Evolutionary conservation across 2,797 vertebrate genomes (phyloP).

Genomic region (Pseudopleuronectes americanus): DNA sequence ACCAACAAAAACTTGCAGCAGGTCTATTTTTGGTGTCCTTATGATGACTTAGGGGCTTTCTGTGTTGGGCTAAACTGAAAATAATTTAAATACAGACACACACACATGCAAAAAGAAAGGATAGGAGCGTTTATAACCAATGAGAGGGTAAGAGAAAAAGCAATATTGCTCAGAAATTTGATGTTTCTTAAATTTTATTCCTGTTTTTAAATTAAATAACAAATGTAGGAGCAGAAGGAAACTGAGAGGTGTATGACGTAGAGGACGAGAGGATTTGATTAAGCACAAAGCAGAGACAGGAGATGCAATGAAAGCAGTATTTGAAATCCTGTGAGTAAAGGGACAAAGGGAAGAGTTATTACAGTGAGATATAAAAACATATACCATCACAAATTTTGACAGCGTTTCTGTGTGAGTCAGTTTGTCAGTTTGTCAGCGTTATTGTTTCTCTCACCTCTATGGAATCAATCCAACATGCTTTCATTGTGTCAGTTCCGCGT

Average conservation of each 20-base stretch:
- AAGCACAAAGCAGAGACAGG: conserved; percentile 4
- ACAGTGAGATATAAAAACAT: conserved; percentile 8
- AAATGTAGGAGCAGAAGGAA: neutral
- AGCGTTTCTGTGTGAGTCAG: conserved; percentile 16
- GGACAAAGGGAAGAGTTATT: neutral
- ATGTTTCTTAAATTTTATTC: neutral
- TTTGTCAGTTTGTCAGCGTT: conserved; percentile 22
- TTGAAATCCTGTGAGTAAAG: conserved; percentile 4
- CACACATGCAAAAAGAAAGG: neutral
- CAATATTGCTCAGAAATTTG: conserved; percentile 12
- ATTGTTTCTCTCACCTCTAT: conserved; percentile 45
- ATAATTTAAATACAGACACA: neutral
- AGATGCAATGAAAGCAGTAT: neutral
- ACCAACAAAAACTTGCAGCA: conserved; percentile 28
- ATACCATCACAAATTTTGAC: conserved; percentile 12
- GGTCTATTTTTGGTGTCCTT: conserved; percentile 32
- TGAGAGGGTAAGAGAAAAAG: conserved; percentile 12
- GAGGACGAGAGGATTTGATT: neutral
- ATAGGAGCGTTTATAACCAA: conserved; percentile 11
- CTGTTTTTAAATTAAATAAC: conserved; percentile 1
- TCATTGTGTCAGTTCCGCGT: conserved; percentile 40
- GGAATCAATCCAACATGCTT: conserved; percentile 39
- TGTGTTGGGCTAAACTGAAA: conserved; percentile 18
- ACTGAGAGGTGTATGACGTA: conserved; percentile 13
- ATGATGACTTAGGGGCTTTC: conserved; percentile 25